Evolutionary conservation across 2,888 invertebrate genomes (phyloP), one percentile per base, ranked within the genome.

Genomic region (Argyra leucocephala): DNA sequence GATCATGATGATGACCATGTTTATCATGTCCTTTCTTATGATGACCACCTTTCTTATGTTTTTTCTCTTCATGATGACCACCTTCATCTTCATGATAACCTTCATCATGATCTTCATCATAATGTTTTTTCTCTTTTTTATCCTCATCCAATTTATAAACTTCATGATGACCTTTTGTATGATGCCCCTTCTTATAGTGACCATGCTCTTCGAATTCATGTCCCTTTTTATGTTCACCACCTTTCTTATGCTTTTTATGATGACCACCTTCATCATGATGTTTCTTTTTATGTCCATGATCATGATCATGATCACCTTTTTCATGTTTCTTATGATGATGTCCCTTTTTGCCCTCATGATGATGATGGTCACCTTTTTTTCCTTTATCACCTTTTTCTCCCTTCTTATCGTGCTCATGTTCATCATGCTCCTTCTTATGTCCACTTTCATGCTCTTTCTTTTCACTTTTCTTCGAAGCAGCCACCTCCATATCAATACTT

Each of bases 51-150:
- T 91, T 89, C 79, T 91, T 89, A 79, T 89, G 88, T 26, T 87
- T 89, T 71, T 90, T 88, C 74, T 87, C 88, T 75, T 91, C 89
- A 74, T 91, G 88, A 77, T 86, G 87, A 48, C 85, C 88, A 68
- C 90, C 91, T 74, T 91, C 89, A 74, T 91, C 90, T 75, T 89
- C 89, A 76, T 91, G 90, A 71, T 89, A 89, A 0, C 88, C 91
- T 61, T 87, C 86, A 73, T 90, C 90, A 71, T 91, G 90, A 73
- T 90, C 87, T 78, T 91, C 91, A 72, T 92, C 91, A 77, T 87
- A 91, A 85, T 90, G 91, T 74, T 90, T 87, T 75, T 92, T 91
- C 73, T 91, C 88, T 78, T 92, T 92, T 76, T 91, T 90, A 79
- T 86, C 90, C 78, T 92, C 92, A 77, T 93, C 90, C 67, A 89